Base-by-base conservation (phyloP, 2,797 vertebrate species). In the Thalassophryne amazonica region DNA sequence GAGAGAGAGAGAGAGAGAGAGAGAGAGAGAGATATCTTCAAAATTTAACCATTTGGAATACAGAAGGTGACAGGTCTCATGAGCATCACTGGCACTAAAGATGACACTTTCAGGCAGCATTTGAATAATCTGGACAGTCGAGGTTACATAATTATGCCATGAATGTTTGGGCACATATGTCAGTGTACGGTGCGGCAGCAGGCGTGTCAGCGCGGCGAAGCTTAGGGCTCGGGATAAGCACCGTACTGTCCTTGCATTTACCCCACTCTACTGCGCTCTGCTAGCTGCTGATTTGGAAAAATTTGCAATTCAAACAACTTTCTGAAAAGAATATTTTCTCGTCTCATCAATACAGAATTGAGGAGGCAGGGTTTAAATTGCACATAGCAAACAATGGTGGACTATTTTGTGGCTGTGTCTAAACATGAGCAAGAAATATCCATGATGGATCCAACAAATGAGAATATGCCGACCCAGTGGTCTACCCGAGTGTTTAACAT, bases 291-390 rank as follows among this genome's bases (percentile, higher is more conserved):
- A 88, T 89, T 91, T 89, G 73, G 69, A 57, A 4, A 83, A 71
- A 91, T 92, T 91, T 90, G 88, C 89, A 92, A 90, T 89, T 90
- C 87, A 89, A 92, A 90, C 67, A 85, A 80, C 79, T 82, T 85
- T 86, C 88, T 85, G 68, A 73, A 85, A 89, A 79, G 82, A 81
- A 86, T 86, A 78, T 81, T 84, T 84, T 84, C 79, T 68, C 43
- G 48, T 53, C 83, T 89, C 86, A 89, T 92, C 89, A 92, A 86
- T 90, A 87, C 70, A 71, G 67, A 86, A 88, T 88, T 84, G 65
- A 58, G 70, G 65, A 86, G 78, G 73, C 53, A 57, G 67, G 82
- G 60, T 75, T 85, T 73, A 80, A 74, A 84, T 76, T 76, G 72
- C 70, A 71, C 59, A 80, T 29, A 53, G 76, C 67, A 78, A n/a